A percentile compares a stretch with the other conserved stretches of the same genome.
phyloP scores from a whole-genome alignment of 1,140 invertebrate genomes.

The Drosophila kohkoa region DNA sequence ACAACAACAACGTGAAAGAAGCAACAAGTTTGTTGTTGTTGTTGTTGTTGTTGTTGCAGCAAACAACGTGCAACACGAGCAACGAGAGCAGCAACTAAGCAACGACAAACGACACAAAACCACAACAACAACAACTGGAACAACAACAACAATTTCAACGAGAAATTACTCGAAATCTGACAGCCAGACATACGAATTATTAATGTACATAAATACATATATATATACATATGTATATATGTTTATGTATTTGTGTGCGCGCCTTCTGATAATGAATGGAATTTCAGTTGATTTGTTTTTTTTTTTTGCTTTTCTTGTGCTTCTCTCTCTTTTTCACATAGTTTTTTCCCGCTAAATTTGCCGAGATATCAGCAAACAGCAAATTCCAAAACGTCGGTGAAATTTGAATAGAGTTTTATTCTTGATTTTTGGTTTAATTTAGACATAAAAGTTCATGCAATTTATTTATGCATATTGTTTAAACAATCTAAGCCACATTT shows the following conservation, averaged over 20 bases:
- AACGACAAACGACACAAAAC: not conserved
- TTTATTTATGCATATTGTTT: constrained; percentile 3
- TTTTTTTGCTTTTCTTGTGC: not conserved
- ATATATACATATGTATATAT: not conserved
- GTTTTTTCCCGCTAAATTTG: constrained; percentile 48
- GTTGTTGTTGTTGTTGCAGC: not conserved
- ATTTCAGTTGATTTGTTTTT: constrained; percentile 37
- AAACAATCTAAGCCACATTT: constrained; percentile 2
- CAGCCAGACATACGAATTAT: constrained; percentile 12
- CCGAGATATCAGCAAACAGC: constrained; percentile 36
- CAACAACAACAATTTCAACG: not conserved
- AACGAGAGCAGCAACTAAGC: constrained; percentile 1
- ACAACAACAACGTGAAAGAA: constrained; percentile 12
- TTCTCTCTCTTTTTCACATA: no score
- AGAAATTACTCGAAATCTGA: constrained; percentile 47
- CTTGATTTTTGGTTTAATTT: constrained; percentile 2
- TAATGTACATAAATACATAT: constrained; percentile 14
- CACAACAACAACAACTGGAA: not conserved
- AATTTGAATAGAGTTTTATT: constrained; percentile 46
- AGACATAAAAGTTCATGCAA: not conserved
- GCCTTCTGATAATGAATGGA: constrained; percentile 50
- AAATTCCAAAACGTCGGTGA: constrained; percentile 27
- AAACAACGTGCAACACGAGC: constrained; percentile 22
- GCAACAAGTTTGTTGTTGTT: constrained; percentile 20
- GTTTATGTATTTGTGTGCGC: constrained; percentile 9